Conservation (phyloP, 2,113 vertebrate genomes). For the Melospiza melodia region DNA sequence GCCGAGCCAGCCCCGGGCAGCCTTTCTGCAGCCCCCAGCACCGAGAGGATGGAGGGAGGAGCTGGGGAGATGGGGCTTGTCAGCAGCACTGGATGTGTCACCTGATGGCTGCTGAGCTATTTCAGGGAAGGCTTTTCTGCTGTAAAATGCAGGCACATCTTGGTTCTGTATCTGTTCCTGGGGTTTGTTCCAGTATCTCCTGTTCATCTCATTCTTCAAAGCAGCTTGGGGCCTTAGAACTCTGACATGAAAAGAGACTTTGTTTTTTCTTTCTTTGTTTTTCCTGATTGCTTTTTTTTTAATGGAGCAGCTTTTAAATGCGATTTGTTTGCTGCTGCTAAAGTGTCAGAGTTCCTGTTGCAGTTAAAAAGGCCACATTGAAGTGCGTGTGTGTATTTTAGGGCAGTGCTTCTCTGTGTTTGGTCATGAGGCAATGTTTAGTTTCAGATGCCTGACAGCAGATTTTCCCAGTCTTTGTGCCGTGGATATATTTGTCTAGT, state of each 20-base stretch:
- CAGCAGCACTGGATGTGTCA: neutral
- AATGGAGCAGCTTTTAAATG: neutral
- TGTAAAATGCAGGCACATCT: neutral
- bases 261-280: neutral
- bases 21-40: neutral
- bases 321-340: neutral
- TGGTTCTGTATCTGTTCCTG: neutral
- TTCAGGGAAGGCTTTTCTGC: neutral
- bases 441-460: neutral
- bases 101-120: neutral
- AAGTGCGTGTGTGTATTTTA: neutral
- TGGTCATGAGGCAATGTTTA: neutral
- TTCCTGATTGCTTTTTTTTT: neutral
- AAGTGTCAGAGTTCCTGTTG: neutral
- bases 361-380: neutral
- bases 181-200: neutral
- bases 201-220: neutral
- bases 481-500: neutral
- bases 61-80: neutral
- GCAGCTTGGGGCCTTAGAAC: neutral
- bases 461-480: neutral
- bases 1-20: neutral
- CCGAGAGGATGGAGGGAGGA: neutral
- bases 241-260: neutral
- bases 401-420: neutral